Evolutionary conservation across 2,113 vertebrate genomes (phyloP).

Genomic region (Oophaga pumilio): DNA sequence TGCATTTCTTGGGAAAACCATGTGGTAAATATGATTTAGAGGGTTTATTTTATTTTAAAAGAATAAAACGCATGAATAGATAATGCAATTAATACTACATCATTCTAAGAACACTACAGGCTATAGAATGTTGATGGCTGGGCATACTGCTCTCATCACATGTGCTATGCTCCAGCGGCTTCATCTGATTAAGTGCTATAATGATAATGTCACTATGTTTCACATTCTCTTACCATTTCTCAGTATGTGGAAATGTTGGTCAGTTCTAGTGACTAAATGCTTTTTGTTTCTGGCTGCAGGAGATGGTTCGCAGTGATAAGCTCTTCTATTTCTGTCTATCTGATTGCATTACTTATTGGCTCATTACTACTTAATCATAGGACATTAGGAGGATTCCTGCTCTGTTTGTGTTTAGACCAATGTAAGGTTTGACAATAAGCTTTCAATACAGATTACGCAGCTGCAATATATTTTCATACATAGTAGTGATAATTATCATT

Average conservation of each 20-base stretch:
- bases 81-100: neutral
- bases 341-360: slow-evolving; percentile 51
- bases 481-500: neutral
- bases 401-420: slow-evolving; percentile 20
- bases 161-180: neutral
- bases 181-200: slow-evolving; percentile 16
- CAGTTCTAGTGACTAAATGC: slow-evolving; percentile 7
- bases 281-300: slow-evolving; percentile 6
- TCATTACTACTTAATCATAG: slow-evolving; percentile 41
- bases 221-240: neutral
- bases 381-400: slow-evolving; percentile 38
- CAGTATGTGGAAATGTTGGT: slow-evolving; percentile 26
- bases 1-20: too few species aligned
- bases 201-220: slow-evolving; percentile 18
- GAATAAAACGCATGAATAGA: neutral
- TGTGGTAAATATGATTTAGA: too few species aligned
- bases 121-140: neutral
- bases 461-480: neutral
- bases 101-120: neutral
- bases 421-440: neutral
- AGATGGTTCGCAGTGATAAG: slow-evolving; percentile 48
- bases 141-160: neutral
- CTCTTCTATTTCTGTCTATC: slow-evolving; percentile 46
- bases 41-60: too few species aligned
- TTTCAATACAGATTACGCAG: neutral